Evolutionary conservation across 2,113 vertebrate genomes (phyloP).

Genomic region (Archocentrus centrarchus): DNA sequence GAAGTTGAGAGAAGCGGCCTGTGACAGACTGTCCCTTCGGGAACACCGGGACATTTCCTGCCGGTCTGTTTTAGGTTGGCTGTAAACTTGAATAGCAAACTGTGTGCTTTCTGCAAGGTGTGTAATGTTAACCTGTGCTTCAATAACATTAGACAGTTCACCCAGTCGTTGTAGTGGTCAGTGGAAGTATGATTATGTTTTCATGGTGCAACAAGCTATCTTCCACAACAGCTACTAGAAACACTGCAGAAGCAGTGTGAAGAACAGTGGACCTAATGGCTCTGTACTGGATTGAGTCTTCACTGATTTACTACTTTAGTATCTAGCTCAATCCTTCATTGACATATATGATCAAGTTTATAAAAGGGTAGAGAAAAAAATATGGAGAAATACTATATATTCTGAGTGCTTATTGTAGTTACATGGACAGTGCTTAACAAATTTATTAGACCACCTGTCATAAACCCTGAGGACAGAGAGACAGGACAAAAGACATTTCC

Average conservation of each 20-base stretch:
- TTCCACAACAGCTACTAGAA: background rate
- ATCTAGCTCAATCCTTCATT: background rate
- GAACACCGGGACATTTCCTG: no score
- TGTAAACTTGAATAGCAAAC: no score
- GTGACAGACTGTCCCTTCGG: no score
- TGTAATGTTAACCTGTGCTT: background rate
- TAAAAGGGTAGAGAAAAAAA: background rate
- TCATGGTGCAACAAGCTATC: background rate
- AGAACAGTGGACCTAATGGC: background rate
- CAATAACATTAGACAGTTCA: background rate
- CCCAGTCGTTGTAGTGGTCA: background rate
- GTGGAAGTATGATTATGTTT: background rate
- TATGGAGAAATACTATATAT: background rate
- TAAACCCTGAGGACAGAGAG: no score
- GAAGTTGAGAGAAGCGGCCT: no score
- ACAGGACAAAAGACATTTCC: no score
- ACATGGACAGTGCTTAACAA: background rate
- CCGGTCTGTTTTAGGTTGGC: no score
- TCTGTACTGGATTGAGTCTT: background rate
- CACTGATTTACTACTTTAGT: background rate
- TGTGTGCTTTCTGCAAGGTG: no score
- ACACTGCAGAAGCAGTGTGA: accelerated
- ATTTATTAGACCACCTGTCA: background rate
- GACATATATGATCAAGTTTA: background rate
- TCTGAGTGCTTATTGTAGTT: background rate